Base-by-base conservation (phyloP, 1,140 invertebrate genomes). In the Bombus breviceps region DNA sequence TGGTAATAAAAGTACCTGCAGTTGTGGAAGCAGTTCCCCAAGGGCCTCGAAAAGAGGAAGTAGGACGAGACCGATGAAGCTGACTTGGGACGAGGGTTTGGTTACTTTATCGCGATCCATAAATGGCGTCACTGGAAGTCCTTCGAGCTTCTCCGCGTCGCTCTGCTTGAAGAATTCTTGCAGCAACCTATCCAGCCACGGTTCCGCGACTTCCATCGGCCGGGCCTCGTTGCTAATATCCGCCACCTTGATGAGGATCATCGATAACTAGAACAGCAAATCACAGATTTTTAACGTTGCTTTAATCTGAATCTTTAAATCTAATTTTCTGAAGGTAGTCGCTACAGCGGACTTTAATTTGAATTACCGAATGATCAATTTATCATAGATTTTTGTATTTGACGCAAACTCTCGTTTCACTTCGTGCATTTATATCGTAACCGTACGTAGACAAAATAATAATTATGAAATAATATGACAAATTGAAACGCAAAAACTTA, bases 21-120 rank as follows among this genome's bases (percentile, higher is more conserved):
- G 93, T 92, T 97, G 97, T 1, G 96, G 96, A 78, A 97, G 96
- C 41, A 97, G 95, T 90, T 97, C 96, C 15, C 97, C 97, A 28
- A 98, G 95, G 2, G 97, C 96, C 93, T 98, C 97, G 92, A 98
- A 98, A 4, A 98, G 95, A 3, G 98, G 98, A 81, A 98, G 94
- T 2, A 98, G 95, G 57, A 98, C 98, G 89, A 98, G 96, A 34
- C 98, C 97, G 90, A 98, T 98, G 94, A 98, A 98, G 79, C 97
- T 97, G 92, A 97, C 97, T 93, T 98, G 98, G 1, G 98, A 98
- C 43, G 97, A 97, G 8, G 97, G 97, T 94, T 98, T 98, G 64
- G 97, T 98, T 25, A 98, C 97, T 95, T 98, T 98, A 84, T 98
- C 97, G n/a, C 98, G 96, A 93, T 98, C 98, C 98, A 98, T 98